Evolutionary conservation across 2,113 vertebrate species (phyloP), one percentile per base, ranked within the genome.

Genomic region (Xenotilapia longispinis): DNA sequence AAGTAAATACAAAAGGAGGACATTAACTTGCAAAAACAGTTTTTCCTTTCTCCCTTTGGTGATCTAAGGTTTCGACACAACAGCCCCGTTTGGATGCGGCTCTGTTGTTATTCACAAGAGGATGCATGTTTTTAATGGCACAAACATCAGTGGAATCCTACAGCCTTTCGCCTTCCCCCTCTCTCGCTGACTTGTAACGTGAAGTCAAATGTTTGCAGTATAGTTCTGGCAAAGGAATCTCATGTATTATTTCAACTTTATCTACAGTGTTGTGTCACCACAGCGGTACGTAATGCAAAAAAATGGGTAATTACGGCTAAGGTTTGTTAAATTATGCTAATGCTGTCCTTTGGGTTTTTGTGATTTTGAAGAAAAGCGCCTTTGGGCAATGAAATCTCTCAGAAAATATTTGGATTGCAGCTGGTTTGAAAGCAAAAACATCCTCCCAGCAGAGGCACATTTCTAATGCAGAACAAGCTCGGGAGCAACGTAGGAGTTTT

Each of bases 51-150:
- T 92, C 94, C 94, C 90, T 51, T 38, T 3, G 90, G 93, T 21
- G 89, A 80, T 70, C 91, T 96, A 10, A 54, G 45, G 88, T 96
- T 95, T 95, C 92, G 36, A 81, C 85, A 68, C 89, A 84, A 57
- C 81, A 38, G 89, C 81, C 88, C 70, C 57, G 38, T 89, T 92
- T 95, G 90, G 88, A 91, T 45, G 9, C 6, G 2, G 55, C 75
- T 91, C 65, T 91, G 87, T 91, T 94, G 90, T 83, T 81, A 84
- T 42, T 90, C 91, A 57, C 93, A 21, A 65, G 92, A 94, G 93
- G 92, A 94, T 31, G 78, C 85, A 9, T 94, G 95, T 94, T 96
- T 93, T 93, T 84, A 78, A 93, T 92, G 93, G 90, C 80, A 51
- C 91, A 84, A 91, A 96, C 91, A 94, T 93, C 90, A 92, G 84